Percentiles rank a stretch among this genome's conserved stretches.
Evolutionary conservation across 1,140 invertebrate genomes (phyloP).

Genomic region (Tetranychus cinnabarinus): DNA sequence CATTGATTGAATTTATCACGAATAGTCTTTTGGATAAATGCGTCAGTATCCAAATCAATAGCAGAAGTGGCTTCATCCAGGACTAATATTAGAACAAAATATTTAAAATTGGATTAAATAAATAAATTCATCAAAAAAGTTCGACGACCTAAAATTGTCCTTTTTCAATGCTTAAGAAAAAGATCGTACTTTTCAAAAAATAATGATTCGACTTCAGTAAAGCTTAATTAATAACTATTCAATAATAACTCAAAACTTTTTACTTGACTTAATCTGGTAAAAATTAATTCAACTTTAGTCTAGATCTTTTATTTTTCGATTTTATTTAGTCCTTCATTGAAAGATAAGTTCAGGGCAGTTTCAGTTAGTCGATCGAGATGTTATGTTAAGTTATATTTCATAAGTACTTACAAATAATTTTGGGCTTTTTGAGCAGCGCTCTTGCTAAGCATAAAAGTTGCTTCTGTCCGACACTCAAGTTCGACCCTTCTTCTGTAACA

Average conservation of each 20-base stretch:
- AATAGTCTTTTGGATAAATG: constrained; percentile 22
- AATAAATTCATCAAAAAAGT: constrained; percentile 20
- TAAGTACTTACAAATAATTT: constrained; percentile 20
- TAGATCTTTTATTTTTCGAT: too few relatives aligned
- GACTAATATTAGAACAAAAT: constrained; percentile 14
- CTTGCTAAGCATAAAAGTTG: constrained; percentile 33
- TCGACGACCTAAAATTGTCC: background rate
- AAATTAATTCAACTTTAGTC: constrained; percentile 15
- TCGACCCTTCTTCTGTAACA: constrained; percentile 6
- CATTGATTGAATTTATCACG: constrained; percentile 19
- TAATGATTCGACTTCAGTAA: background rate
- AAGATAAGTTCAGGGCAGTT: background rate
- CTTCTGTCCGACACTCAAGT: constrained; percentile 9
- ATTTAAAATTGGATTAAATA: background rate
- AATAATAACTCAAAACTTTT: background rate
- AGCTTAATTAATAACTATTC: background rate
- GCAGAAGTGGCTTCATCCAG: constrained; percentile 23
- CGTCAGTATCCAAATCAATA: constrained; percentile 23
- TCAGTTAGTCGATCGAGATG: background rate
- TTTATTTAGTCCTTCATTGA: too few relatives aligned
- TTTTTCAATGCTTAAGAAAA: too few relatives aligned
- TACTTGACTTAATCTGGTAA: constrained; percentile 12
- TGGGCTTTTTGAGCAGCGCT: constrained; percentile 17
- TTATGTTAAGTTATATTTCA: constrained; percentile 15
- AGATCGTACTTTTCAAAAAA: too few relatives aligned